phyloP scores from a whole-genome alignment of 2,888 invertebrate species.

The Dicyrtoma fusca region DNA sequence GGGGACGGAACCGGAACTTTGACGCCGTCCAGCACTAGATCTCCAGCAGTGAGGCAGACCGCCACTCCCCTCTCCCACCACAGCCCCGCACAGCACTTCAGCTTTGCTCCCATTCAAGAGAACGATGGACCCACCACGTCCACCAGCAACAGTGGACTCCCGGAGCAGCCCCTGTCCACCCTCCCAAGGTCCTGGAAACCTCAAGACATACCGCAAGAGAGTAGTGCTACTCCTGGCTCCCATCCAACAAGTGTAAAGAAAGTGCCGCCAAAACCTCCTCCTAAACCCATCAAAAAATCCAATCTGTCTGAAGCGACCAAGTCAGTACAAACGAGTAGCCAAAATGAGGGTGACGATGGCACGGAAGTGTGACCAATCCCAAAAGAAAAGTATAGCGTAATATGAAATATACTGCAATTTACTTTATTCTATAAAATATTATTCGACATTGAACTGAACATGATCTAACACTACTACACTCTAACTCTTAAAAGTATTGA shows the following conservation, averaged over 20 bases:
- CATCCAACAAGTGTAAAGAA: slow-evolving; percentile 39
- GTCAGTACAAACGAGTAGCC: slow-evolving; percentile 36
- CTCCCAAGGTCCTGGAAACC: slow-evolving; percentile 43
- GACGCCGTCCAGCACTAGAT: slow-evolving; percentile 34
- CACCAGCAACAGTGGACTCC: slow-evolving; percentile 6
- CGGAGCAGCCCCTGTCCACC: slow-evolving; percentile 34
- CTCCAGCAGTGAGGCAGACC: slow-evolving; percentile 35
- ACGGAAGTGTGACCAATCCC: slow-evolving; percentile 50
- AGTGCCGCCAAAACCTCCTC: slow-evolving; percentile 56
- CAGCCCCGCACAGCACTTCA: slow-evolving; percentile 39
- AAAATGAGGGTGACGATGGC: slow-evolving; percentile 51
- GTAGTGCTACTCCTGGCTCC: slow-evolving; percentile 14
- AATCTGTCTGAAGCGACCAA: slow-evolving; percentile 32
- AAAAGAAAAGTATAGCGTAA: neutral
- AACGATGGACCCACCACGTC: slow-evolving; percentile 32
- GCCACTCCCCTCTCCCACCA: slow-evolving; percentile 35
- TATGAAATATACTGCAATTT: slow-evolving; percentile 12
- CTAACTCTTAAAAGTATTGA: neutral
- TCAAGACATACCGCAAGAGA: slow-evolving; percentile 14
- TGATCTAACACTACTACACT: no score
- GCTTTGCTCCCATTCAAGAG: slow-evolving; percentile 52
- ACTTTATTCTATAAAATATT: neutral
- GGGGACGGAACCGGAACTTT: slow-evolving; percentile 56
- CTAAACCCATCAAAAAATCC: slow-evolving; percentile 56
- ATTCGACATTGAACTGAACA: neutral